A percentile compares a stretch with the other conserved stretches of the same genome.
These are phyloP conservation scores for Coenobita brevimanus DNA, from an alignment of 1,140 invertebrate species.

Conservation along the genomic window DNA sequence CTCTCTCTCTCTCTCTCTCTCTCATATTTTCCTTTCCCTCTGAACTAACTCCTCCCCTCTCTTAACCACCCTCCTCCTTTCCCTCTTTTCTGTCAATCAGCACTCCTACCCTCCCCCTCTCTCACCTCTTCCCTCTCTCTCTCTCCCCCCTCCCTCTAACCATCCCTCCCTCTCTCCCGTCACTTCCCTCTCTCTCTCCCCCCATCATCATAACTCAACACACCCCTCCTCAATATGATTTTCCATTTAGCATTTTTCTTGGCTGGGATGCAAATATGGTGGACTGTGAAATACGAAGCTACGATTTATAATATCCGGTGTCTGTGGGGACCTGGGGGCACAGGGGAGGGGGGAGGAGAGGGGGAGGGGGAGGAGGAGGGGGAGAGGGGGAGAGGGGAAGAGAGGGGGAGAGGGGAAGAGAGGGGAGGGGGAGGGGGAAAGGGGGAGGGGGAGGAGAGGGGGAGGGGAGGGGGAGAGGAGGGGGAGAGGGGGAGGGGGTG, in stretches of 20 bases:
- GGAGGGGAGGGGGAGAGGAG: neutral
- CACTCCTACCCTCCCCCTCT: neutral
- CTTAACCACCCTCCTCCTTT: neutral
- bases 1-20: neutral
- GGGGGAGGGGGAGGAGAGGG: neutral
- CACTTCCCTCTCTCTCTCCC: neutral
- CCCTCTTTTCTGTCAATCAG: neutral
- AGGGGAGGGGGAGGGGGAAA: neutral
- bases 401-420: neutral
- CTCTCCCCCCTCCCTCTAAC: neutral
- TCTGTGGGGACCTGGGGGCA: neutral
- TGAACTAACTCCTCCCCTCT: no score
- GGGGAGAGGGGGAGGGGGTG: neutral
- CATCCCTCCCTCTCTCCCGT: neutral
- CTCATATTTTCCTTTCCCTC: neutral
- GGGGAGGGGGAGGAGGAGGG: neutral
- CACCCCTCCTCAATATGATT: constrained; percentile 22
- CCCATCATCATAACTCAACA: neutral
- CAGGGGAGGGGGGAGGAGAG: neutral
- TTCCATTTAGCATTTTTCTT: neutral
- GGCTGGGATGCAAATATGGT: neutral
- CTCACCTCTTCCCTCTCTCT: neutral
- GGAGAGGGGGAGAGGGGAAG: neutral
- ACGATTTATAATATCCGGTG: constrained; percentile 15
- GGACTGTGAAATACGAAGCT: constrained; percentile 7